Conservation (phyloP, 2,113 vertebrate species). For the Mesoclemmys tuberculata region DNA sequence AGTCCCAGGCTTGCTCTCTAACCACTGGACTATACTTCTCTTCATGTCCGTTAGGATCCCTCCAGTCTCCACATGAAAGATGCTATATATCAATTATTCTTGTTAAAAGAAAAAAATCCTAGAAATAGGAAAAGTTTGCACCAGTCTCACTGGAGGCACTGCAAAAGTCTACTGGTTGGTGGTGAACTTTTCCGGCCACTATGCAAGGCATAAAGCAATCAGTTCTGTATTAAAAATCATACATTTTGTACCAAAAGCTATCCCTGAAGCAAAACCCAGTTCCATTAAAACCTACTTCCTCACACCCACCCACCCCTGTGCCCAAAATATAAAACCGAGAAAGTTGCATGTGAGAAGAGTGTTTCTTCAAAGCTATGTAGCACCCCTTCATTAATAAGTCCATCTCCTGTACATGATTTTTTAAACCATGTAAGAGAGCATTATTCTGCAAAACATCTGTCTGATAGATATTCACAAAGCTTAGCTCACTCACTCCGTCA, state of each 20-base stretch:
- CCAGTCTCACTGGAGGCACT: background rate
- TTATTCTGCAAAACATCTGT: constrained; percentile 21
- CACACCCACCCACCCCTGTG: background rate
- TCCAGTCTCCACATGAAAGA: background rate
- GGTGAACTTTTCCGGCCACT: background rate
- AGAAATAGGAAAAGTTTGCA: background rate
- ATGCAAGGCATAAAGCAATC: background rate
- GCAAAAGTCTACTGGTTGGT: background rate
- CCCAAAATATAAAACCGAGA: background rate
- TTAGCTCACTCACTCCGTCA: background rate
- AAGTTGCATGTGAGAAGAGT: background rate
- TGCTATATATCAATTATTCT: constrained; percentile 12
- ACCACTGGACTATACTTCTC: background rate
- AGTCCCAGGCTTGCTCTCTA: background rate
- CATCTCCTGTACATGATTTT: background rate
- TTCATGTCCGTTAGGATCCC: background rate
- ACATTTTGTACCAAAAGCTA: background rate
- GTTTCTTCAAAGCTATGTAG: background rate
- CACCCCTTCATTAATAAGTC: background rate
- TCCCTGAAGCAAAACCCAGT: background rate
- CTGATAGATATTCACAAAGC: background rate
- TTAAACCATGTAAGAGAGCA: background rate
- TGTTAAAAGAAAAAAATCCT: background rate
- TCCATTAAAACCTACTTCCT: background rate
- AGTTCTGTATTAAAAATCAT: background rate